phyloP scores from a whole-genome alignment of 2,888 invertebrate genomes.

The Sphaerophoria rueppellii region DNA sequence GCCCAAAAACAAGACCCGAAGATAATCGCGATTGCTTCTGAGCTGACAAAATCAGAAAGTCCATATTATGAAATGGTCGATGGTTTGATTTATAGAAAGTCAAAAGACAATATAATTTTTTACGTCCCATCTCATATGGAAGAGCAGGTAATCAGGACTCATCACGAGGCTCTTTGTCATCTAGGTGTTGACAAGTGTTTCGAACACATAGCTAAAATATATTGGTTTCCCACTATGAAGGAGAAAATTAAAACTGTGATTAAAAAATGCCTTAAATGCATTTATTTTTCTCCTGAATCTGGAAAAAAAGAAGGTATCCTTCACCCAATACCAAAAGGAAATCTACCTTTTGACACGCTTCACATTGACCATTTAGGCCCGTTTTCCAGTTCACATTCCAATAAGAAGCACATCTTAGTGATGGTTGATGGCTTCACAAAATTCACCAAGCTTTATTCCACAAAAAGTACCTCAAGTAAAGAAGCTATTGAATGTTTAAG shows the following conservation, averaged over 20 bases:
- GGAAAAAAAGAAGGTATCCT: background rate
- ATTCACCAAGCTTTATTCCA: constrained; percentile 31
- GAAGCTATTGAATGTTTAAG: constrained; percentile 20
- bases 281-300: background rate
- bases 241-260: background rate
- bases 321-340: background rate
- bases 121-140: constrained; percentile 63
- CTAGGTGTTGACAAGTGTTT: constrained; percentile 1
- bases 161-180: constrained; percentile 1
- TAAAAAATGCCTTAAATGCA: constrained; percentile 6
- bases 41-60: constrained; percentile 57
- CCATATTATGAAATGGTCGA: constrained; percentile 33
- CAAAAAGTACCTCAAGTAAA: constrained; percentile 7
- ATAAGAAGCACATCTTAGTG: constrained; percentile 4
- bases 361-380: background rate
- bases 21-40: constrained; percentile 65
- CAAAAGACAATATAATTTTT: background rate
- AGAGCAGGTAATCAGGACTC: background rate
- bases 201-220: background rate
- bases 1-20: constrained; percentile 61
- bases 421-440: constrained; percentile 46
- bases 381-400: background rate
- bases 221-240: constrained; percentile 14
- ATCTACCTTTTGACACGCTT: background rate
- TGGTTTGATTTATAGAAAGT: constrained; percentile 34